Evolutionary conservation across 2,888 invertebrate genomes (phyloP).

Genomic region (Limenitis arthemis): DNA sequence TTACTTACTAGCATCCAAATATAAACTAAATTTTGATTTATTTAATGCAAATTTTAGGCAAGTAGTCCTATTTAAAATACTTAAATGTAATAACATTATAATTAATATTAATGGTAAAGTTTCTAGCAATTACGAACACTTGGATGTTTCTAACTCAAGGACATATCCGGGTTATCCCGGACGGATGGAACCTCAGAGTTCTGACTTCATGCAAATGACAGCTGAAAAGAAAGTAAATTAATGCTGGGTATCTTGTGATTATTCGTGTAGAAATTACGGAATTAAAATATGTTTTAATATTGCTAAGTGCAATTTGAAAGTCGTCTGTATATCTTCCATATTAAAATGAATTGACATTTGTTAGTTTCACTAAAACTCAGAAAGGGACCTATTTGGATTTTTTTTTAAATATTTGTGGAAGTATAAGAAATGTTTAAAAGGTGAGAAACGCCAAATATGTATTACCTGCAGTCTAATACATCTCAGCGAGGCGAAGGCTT

Average conservation of each 20-base stretch:
- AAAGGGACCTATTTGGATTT: too few relatives aligned
- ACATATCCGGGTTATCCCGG: conserved; percentile 2
- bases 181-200: conserved; percentile 4
- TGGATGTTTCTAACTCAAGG: conserved; percentile 1
- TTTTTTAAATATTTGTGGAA: too few relatives aligned
- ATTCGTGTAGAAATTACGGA: conserved; percentile 5
- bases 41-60: too few relatives aligned
- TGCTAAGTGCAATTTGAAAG: background rate
- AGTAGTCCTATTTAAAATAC: too few relatives aligned
- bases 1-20: too few relatives aligned
- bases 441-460: too few relatives aligned
- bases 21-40: too few relatives aligned
- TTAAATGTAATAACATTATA: conserved; percentile 2
- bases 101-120: conserved; percentile 9
- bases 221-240: conserved; percentile 17
- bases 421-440: too few relatives aligned
- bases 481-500: too few relatives aligned
- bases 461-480: too few relatives aligned
- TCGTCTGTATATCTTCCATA: background rate
- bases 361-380: too few relatives aligned
- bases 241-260: conserved; percentile 10
- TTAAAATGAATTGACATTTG: too few relatives aligned
- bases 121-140: background rate
- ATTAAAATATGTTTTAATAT: background rate
- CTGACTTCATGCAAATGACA: conserved; percentile 17